Evolutionary conservation across 1,140 invertebrate genomes (phyloP).

Genomic region (Leguminivora glycinivorella): DNA sequence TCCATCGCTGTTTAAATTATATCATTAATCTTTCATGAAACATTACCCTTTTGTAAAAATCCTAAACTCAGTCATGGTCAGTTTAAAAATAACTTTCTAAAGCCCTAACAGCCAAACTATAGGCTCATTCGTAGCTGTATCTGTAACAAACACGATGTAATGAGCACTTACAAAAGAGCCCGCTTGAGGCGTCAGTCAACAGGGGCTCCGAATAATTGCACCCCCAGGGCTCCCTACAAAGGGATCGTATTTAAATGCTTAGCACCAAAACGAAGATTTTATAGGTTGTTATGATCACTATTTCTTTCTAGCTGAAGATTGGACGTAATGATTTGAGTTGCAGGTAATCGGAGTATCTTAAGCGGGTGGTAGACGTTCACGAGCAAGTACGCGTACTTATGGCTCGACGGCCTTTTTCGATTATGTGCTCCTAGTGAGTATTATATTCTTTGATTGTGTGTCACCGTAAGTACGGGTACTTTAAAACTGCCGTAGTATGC

Average conservation of each 20-base stretch:
- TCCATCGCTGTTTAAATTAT: too few species aligned
- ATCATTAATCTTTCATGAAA: too few species aligned
- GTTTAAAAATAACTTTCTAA: too few species aligned
- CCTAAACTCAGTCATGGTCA: too few species aligned
- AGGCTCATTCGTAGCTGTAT: neutral
- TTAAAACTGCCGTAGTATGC: too few species aligned
- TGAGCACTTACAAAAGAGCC: conserved; percentile 26
- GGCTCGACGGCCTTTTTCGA: too few species aligned
- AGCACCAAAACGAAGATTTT: conserved; percentile 15
- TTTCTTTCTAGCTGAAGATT: neutral
- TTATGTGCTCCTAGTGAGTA: too few species aligned
- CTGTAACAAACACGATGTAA: conserved; percentile 15
- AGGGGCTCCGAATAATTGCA: conserved; percentile 20
- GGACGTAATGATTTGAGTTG: neutral
- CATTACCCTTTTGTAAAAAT: too few species aligned
- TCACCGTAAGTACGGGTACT: too few species aligned
- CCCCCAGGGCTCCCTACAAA: neutral
- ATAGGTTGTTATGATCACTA: neutral
- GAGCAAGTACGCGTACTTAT: too few species aligned
- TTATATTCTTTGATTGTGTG: too few species aligned
- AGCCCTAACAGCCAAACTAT: neutral
- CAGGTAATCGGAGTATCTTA: neutral
- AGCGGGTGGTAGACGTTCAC: too few species aligned
- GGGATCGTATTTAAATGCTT: conserved; percentile 13
- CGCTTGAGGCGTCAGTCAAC: conserved; percentile 21